These are phyloP conservation scores for Chionodraco myersi DNA, from an alignment of 2,113 vertebrate genomes.

Conservation along the genomic window DNA sequence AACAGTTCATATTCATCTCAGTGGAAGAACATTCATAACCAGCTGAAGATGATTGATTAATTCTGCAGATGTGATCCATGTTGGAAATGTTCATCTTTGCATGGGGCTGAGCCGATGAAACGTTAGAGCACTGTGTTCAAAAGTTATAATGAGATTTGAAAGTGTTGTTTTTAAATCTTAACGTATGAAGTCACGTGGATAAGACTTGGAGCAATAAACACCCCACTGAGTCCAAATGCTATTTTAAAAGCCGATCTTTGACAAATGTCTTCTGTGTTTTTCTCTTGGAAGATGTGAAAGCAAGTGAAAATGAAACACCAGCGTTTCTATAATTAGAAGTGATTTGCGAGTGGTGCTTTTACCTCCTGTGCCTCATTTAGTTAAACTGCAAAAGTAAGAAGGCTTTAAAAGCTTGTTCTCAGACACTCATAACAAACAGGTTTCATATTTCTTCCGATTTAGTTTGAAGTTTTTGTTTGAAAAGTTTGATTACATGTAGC, in stretches of 20 bases:
- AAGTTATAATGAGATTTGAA: background rate
- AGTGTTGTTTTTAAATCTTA: background rate
- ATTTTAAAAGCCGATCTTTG: conserved; percentile 12
- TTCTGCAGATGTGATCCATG: conserved; percentile 46
- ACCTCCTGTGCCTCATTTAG: conserved; percentile 10
- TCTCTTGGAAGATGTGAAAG: conserved; percentile 23
- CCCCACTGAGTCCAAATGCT: background rate
- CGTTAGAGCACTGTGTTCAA: background rate
- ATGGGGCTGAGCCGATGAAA: conserved; percentile 3
- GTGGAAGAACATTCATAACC: conserved; percentile 20
- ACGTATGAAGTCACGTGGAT: background rate
- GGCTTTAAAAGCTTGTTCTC: background rate
- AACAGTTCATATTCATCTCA: conserved; percentile 27
- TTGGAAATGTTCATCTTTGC: conserved; percentile 20
- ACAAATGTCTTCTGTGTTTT: background rate
- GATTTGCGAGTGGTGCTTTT: conserved; percentile 1
- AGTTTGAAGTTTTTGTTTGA: background rate
- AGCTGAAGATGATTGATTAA: conserved; percentile 28
- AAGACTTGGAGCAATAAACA: conserved; percentile 6
- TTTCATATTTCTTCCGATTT: conserved; percentile 3
- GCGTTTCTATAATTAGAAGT: conserved; percentile 34
- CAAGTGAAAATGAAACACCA: conserved; percentile 51
- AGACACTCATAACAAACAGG: background rate
- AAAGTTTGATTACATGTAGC: background rate
- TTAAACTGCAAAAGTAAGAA: conserved; percentile 4